Percentiles rank a stretch among this genome's conserved stretches.
Conservation (phyloP, 1,140 invertebrate species). For the Atta colombica region DNA sequence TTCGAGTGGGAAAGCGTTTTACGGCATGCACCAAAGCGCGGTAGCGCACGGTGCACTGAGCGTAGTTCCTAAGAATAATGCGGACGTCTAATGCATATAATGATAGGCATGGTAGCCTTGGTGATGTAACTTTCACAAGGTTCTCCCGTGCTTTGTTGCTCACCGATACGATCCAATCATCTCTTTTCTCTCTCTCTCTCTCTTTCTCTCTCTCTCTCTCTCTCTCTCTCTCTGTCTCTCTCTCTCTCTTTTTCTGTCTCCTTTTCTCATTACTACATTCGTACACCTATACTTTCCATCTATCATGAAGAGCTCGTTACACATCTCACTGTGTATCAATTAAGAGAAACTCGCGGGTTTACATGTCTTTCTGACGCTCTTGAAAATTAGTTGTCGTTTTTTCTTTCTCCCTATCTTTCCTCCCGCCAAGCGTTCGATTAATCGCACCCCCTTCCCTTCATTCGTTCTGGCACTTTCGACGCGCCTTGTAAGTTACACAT, state of each 20-base stretch:
- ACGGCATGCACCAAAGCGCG: slow-evolving; percentile 55
- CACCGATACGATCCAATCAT: slow-evolving; percentile 36
- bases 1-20: slow-evolving; percentile 39
- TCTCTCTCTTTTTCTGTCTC: not conserved
- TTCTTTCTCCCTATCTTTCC: slow-evolving; percentile 37
- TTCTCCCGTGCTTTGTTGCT: slow-evolving; percentile 72
- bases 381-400: slow-evolving; percentile 49
- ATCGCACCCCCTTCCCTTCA: slow-evolving; percentile 55
- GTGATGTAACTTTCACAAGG: slow-evolving; percentile 83
- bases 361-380: slow-evolving; percentile 18
- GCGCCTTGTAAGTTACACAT: slow-evolving; percentile 41
- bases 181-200: slow-evolving; percentile 27
- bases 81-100: slow-evolving; percentile 74
- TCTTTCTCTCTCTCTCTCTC: not conserved
- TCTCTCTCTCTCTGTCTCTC: not conserved
- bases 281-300: slow-evolving; percentile 4
- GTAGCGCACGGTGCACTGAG: slow-evolving; percentile 66
- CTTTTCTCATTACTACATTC: slow-evolving; percentile 23
- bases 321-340: slow-evolving; percentile 38
- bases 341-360: slow-evolving; percentile 40
- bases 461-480: slow-evolving; percentile 29
- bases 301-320: slow-evolving; percentile 22
- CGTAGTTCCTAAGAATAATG: slow-evolving; percentile 78
- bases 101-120: slow-evolving; percentile 76
- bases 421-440: slow-evolving; percentile 56